These are phyloP conservation scores for Dexiosoma caninum DNA, from an alignment of 2,888 invertebrate genomes.

Conservation along the genomic window DNA sequence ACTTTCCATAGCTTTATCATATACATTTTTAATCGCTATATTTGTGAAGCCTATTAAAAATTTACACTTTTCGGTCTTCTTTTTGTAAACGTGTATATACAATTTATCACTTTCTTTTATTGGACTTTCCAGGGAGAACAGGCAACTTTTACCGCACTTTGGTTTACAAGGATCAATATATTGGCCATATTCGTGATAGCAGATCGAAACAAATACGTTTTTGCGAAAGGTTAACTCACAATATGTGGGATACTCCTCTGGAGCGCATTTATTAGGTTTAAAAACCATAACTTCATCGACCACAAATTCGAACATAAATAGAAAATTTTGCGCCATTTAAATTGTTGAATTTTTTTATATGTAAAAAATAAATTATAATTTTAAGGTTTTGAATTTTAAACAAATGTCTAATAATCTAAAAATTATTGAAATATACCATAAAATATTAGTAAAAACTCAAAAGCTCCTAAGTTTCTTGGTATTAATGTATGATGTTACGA, in stretches of 20 bases:
- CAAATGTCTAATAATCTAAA: neutral
- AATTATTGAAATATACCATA: constrained; percentile 3
- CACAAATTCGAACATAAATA: constrained; percentile 77
- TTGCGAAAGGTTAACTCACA: constrained; percentile 75
- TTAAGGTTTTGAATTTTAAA: constrained; percentile 23
- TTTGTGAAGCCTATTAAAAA: constrained; percentile 74
- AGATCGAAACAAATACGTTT: constrained; percentile 73
- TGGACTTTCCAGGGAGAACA: constrained; percentile 74
- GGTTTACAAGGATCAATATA: constrained; percentile 69
- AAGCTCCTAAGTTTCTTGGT: neutral
- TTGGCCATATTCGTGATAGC: constrained; percentile 74
- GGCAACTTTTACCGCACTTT: constrained; percentile 74
- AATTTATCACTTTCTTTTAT: constrained; percentile 73
- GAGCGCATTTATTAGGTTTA: constrained; percentile 75
- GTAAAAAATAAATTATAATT: neutral
- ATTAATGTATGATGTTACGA: too few species aligned
- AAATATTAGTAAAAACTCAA: constrained; percentile 23
- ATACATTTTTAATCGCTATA: constrained; percentile 71
- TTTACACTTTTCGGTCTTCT: constrained; percentile 75
- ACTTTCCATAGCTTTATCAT: constrained; percentile 73
- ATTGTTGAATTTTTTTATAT: neutral
- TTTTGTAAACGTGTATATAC: constrained; percentile 74
- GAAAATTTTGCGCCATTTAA: constrained; percentile 72
- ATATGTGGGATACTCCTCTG: constrained; percentile 76
- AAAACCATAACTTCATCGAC: constrained; percentile 75